Conservation (phyloP, 2,797 vertebrate species). For the Acrossocheilus wenchowensis region DNA sequence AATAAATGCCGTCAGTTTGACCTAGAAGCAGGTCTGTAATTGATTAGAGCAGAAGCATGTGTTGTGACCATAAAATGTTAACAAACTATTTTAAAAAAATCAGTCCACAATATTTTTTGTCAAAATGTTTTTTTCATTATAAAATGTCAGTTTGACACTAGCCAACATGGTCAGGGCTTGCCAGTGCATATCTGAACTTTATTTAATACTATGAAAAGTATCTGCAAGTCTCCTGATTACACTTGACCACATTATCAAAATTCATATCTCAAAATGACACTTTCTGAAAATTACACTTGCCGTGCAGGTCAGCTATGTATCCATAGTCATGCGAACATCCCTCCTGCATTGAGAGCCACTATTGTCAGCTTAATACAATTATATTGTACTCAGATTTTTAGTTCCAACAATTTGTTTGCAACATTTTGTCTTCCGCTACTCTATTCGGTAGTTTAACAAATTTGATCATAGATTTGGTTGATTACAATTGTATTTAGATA, state of each 20-base stretch:
- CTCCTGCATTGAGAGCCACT: background rate
- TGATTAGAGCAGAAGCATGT: no score
- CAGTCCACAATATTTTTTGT: background rate
- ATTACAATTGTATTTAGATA: background rate
- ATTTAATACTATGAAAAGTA: background rate
- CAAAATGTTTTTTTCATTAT: constrained; percentile 16
- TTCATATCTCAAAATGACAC: background rate
- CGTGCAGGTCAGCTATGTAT: background rate
- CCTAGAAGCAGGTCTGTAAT: background rate
- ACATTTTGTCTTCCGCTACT: background rate
- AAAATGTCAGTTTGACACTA: background rate
- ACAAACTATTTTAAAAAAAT: no score
- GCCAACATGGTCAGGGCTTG: background rate
- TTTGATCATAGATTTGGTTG: background rate
- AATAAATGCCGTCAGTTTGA: background rate
- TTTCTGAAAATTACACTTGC: constrained; percentile 6
- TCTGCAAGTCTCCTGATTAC: background rate
- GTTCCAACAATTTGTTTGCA: background rate
- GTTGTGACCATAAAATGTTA: no score
- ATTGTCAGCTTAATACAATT: background rate
- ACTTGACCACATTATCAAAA: constrained; percentile 6
- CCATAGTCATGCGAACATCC: background rate
- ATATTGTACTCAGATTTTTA: background rate
- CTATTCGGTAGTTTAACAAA: background rate
- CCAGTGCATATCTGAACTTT: constrained; percentile 15